These are phyloP conservation scores for Pollenia angustigena DNA, from an alignment of 2,888 invertebrate species.

Conservation along the genomic window DNA sequence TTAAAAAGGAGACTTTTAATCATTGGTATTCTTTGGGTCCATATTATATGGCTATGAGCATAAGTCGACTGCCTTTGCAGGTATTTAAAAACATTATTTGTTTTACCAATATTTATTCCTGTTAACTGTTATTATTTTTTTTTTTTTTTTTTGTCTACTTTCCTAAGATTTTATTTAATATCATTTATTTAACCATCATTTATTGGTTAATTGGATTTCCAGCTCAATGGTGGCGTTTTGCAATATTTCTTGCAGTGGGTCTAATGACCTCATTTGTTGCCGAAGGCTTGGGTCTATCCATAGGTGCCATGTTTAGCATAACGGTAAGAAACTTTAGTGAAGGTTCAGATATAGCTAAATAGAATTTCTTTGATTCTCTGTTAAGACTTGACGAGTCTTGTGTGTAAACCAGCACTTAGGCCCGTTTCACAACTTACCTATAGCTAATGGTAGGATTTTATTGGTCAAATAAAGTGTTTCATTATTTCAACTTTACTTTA, in stretches of 20 bases:
- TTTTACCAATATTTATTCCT: not conserved
- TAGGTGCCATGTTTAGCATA: conserved; percentile 89
- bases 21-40: conserved; percentile 88
- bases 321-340: conserved; percentile 85
- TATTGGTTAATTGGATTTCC: conserved; percentile 90
- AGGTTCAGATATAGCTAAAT: too few relatives aligned
- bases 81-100: conserved; percentile 76
- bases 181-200: conserved; percentile 86
- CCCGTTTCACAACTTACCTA: too few relatives aligned
- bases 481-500: too few relatives aligned
- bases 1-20: conserved; percentile 89
- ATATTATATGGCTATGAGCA: conserved; percentile 87
- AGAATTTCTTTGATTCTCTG: too few relatives aligned
- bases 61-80: conserved; percentile 87
- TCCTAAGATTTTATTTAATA: conserved; percentile 85
- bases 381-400: too few relatives aligned
- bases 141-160: not conserved
- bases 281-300: conserved; percentile 91
- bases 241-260: conserved; percentile 88
- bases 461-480: too few relatives aligned
- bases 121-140: not conserved
- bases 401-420: too few relatives aligned
- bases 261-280: conserved; percentile 89
- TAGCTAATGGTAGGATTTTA: too few relatives aligned
- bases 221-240: conserved; percentile 87